phyloP scores from a whole-genome alignment of 30 jellyfish, hydroid and myxozoan species.

The Pseudorhiza aurosa region DNA sequence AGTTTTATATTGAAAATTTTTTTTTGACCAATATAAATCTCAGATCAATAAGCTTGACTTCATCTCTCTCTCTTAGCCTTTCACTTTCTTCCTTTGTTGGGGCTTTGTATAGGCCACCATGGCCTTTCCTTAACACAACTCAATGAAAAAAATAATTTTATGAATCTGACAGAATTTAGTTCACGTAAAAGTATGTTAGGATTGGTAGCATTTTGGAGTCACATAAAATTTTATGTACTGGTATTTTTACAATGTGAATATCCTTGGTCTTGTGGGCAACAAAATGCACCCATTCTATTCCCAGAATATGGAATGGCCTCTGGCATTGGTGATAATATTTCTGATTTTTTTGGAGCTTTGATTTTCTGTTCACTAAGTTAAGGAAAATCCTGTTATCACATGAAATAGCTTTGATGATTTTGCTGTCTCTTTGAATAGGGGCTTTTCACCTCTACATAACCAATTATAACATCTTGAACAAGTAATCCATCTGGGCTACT shows the following conservation, averaged over 20 bases:
- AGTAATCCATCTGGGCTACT: slow-evolving; percentile 54
- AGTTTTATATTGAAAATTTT: no score
- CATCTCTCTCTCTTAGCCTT: no score
- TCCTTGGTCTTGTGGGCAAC: slow-evolving; percentile 42
- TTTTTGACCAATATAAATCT: no score
- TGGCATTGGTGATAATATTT: slow-evolving; percentile 43
- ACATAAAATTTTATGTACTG: neutral
- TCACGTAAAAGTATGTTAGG: neutral
- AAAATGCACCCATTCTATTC: slow-evolving; percentile 39
- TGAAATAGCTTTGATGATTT: neutral
- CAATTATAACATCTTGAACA: neutral
- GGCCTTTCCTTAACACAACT: no score
- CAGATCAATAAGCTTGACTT: slow-evolving; percentile 12
- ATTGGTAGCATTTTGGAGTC: neutral
- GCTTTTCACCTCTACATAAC: slow-evolving; percentile 28
- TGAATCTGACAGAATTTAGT: neutral
- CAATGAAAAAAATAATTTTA: no score
- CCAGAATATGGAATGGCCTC: slow-evolving; percentile 52
- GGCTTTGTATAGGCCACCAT: no score
- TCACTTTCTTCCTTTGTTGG: no score
- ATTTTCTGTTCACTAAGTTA: neutral
- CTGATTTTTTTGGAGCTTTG: slow-evolving; percentile 23
- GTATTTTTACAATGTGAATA: neutral
- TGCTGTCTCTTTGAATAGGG: slow-evolving; percentile 13
- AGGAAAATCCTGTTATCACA: neutral